Base-by-base conservation (phyloP, 92 coral and sea anemone species). In the Porites lobata region DNA sequence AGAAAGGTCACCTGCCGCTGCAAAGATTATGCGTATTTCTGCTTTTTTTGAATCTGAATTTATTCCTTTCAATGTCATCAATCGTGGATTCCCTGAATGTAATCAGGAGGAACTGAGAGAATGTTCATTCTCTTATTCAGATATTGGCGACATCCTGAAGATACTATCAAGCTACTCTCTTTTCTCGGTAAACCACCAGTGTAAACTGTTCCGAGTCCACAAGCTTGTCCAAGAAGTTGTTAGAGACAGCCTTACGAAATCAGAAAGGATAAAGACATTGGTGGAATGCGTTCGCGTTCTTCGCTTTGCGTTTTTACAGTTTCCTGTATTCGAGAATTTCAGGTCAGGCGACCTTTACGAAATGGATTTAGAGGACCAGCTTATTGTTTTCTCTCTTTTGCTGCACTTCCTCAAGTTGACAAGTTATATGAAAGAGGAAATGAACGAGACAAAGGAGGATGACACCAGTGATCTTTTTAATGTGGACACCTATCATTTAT, bases 201-300 rank as follows among this genome's bases (percentile, higher is more conserved):
- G 19, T 8, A n/a, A 38, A 64, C 32, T 43, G 3, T 78, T 78
- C 0, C 0, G 72, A n/a, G 62, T 47, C 6, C 83, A 78, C 50
- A 78, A 78, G 47, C 82, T 78, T 24, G 82, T 78, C 19, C 82
- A 78, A 63, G 82, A 78, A 32, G 82, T 78, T 18, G 82, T 78
- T 38, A 63, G 82, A 62, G 82, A 77, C 7, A 77, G 59, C 9
- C 56, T 77, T 0, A 61, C 70, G 0, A 3, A 26, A 77, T 32
- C 71, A 18, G 18, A 3, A 2, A 77, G 69, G 58, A 63, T 15
- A 61, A 70, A 77, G 51, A 21, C 58, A 17, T 0, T 77, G 57
- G 70, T 26, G 0, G 82, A 69, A 61, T 69, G 69, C 18, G 38
- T 24, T n/a, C 24, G 82, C 9, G 70, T 77, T 77, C 69, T 77